Evolutionary conservation across 2,888 invertebrate genomes (phyloP).

Genomic region (Deilephila porcellus): DNA sequence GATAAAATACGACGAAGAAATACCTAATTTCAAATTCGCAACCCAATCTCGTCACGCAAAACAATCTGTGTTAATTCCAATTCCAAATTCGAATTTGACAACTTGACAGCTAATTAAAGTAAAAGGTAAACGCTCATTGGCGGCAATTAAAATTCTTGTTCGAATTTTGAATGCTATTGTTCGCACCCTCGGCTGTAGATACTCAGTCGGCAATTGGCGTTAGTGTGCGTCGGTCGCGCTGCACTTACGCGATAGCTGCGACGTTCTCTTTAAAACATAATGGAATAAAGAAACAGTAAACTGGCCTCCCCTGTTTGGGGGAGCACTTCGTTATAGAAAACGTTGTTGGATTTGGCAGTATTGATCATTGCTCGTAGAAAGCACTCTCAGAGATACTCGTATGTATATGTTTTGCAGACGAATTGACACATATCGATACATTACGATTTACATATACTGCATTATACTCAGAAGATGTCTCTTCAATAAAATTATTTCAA

Average conservation of each 20-base stretch:
- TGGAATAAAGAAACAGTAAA: slow-evolving; percentile 84
- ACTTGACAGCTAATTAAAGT: slow-evolving; percentile 53
- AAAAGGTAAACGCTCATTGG: slow-evolving; percentile 51
- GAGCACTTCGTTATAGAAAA: slow-evolving; percentile 69
- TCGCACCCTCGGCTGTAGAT: slow-evolving; percentile 48
- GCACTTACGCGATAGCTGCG: slow-evolving; percentile 77
- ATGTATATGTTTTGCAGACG: background rate
- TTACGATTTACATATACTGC: too few species aligned
- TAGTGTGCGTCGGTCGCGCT: slow-evolving; percentile 52
- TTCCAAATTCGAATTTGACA: slow-evolving; percentile 37
- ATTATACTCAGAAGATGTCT: too few species aligned
- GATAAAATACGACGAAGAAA: background rate
- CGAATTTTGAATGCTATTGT: slow-evolving; percentile 60
- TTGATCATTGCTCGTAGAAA: slow-evolving; percentile 51
- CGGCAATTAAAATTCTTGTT: slow-evolving; percentile 55
- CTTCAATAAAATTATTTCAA: too few species aligned
- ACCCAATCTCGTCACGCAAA: background rate
- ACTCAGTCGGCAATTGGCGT: slow-evolving; percentile 51
- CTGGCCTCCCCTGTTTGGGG: slow-evolving; percentile 73
- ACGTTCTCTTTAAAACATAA: slow-evolving; percentile 83
- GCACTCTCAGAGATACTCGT: background rate
- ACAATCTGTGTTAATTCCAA: slow-evolving; percentile 25
- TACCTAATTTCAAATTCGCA: background rate
- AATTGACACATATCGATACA: too few species aligned
- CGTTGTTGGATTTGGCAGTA: slow-evolving; percentile 41